phyloP scores from a whole-genome alignment of 2,888 invertebrate genomes.

The Octonoba sinensis region DNA sequence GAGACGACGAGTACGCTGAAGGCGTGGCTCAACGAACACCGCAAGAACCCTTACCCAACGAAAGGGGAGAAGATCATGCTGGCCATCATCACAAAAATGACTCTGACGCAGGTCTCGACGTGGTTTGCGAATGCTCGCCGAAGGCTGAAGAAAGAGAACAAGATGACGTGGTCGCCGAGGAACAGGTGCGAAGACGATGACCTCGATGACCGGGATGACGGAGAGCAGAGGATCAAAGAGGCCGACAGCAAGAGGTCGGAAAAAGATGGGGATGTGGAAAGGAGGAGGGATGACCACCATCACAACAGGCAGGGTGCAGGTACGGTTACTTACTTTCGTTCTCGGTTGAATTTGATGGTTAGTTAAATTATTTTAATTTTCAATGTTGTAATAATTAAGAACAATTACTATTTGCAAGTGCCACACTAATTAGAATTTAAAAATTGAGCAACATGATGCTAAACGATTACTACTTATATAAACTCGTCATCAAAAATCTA shows the following conservation, averaged over 20 bases:
- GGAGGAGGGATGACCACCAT: constrained; percentile 45
- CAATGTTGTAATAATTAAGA: no score
- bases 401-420: no score
- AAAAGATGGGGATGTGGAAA: constrained; percentile 44
- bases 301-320: constrained; percentile 43
- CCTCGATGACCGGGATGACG: constrained; percentile 70
- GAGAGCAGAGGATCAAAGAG: constrained; percentile 50
- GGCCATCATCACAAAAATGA: constrained; percentile 99
- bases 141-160: constrained; percentile 84
- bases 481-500: no score
- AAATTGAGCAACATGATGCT: no score
- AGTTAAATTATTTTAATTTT: no score
- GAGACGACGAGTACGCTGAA: constrained; percentile 98
- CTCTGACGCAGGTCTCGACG: constrained; percentile 84
- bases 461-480: no score
- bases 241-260: constrained; percentile 42
- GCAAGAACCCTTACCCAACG: constrained; percentile 99
- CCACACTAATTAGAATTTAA: no score
- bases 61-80: constrained; percentile 99
- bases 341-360: no score
- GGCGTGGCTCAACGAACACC: constrained; percentile 98
- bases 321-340: background rate
- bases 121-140: constrained; percentile 77
- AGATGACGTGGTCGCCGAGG: constrained; percentile 98
- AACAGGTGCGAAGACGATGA: constrained; percentile 94